Evolutionary conservation across 2,113 vertebrate genomes (phyloP).

Genomic region (Synchiropus splendidus): DNA sequence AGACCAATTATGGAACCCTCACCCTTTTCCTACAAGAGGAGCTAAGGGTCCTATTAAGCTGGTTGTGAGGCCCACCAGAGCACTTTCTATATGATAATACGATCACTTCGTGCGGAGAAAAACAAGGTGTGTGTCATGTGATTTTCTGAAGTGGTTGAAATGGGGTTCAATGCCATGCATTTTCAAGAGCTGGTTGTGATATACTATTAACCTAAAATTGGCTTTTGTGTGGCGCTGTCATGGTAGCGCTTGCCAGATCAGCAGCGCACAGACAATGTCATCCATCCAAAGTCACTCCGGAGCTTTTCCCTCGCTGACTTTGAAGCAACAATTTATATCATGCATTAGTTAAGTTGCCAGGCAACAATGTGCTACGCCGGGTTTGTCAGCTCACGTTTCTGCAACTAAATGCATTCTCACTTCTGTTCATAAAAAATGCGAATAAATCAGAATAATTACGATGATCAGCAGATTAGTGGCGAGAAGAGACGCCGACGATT

Average conservation of each 20-base stretch:
- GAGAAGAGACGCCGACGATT: too few species aligned
- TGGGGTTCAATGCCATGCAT: conserved; percentile 8
- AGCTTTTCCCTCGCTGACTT: conserved; percentile 18
- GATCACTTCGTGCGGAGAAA: too few species aligned
- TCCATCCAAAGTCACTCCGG: not conserved
- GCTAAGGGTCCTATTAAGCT: conserved; percentile 19
- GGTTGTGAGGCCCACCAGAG: conserved; percentile 5
- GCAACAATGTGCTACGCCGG: conserved; percentile 44
- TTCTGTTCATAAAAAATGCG: conserved; percentile 19
- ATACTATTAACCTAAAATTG: conserved; percentile 17
- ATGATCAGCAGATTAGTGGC: not conserved
- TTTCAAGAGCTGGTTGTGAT: conserved; percentile 10
- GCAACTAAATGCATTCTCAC: conserved; percentile 13
- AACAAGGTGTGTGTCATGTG: too few species aligned
- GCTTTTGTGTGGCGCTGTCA: conserved; percentile 6
- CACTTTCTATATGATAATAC: not conserved
- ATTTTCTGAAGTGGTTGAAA: conserved; percentile 4
- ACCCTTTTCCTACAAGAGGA: conserved; percentile 13
- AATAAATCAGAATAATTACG: conserved; percentile 24
- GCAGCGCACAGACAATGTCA: not conserved
- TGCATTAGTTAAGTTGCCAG: conserved; percentile 58
- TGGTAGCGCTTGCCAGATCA: too few species aligned
- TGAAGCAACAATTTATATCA: conserved; percentile 8
- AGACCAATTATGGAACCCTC: conserved; percentile 32
- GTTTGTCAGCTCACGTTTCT: conserved; percentile 23